Percentiles rank a stretch among this genome's conserved stretches.
phyloP scores from a whole-genome alignment of 2,888 invertebrate species.

The Allophyes oxyacanthae region DNA sequence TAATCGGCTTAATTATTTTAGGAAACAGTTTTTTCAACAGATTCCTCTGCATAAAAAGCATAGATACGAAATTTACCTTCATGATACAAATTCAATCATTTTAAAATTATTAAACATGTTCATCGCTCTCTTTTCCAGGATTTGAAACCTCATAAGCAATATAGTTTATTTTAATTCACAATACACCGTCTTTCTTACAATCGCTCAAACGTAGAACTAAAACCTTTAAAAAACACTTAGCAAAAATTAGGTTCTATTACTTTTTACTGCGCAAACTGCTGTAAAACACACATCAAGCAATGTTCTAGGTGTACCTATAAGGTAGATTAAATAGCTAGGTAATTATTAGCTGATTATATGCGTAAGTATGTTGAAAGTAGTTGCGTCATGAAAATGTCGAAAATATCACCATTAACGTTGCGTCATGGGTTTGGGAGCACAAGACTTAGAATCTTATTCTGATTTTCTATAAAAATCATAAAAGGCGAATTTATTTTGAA shows the following conservation, averaged over 20 bases:
- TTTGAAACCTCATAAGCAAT: too few relatives aligned
- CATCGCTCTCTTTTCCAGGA: too few relatives aligned
- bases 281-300: conserved; percentile 1
- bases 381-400: background rate
- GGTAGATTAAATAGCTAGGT: conserved; percentile 7
- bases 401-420: conserved; percentile 1
- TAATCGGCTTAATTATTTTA: too few relatives aligned
- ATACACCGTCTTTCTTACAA: background rate
- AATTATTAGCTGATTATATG: conserved; percentile 6
- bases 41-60: too few relatives aligned
- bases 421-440: conserved; percentile 3
- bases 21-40: too few relatives aligned
- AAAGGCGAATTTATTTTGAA: too few relatives aligned
- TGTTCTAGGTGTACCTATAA: conserved; percentile 1
- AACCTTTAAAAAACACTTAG: conserved; percentile 1
- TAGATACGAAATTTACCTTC: too few relatives aligned
- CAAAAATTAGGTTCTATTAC: background rate
- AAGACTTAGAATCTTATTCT: background rate
- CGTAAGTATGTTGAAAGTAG: background rate
- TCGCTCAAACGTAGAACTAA: conserved; percentile 1
- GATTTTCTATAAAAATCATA: too few relatives aligned
- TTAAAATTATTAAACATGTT: too few relatives aligned
- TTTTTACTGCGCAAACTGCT: conserved; percentile 1
- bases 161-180: too few relatives aligned
- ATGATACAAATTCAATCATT: too few relatives aligned